Evolutionary conservation across 1,140 invertebrate species (phyloP), one percentile per base, ranked within the genome.

Genomic region (Lamellibrachia luymesi): DNA sequence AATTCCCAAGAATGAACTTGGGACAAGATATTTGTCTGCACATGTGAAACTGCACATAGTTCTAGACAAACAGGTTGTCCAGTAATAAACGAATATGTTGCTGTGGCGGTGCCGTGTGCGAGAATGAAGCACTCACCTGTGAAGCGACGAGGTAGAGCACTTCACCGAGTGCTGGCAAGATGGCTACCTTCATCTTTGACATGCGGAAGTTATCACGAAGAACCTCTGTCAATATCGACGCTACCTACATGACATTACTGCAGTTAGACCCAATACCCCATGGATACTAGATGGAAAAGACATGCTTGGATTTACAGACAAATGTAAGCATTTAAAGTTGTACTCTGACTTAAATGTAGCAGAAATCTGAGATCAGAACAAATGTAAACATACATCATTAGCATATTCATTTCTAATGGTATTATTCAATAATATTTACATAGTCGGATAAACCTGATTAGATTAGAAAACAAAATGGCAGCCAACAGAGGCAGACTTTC

Each of bases 161-260:
- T 94, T 96, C 96, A 17, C 96, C 96, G 0, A 96, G 93, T 13
- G 96, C 95, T 50, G 96, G 95, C 56, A 96, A 94, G 10, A 96
- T 91, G 52, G 95, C 95, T 89, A 95, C 95, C 92, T 96, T 96
- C 64, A 96, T 92, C 93, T 95, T 95, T 27, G 92, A 93, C 90
- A 96, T 96, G 91, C 95, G 95, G 50, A 95, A 94, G 94, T 96
- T 96, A 92, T 96, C 95, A 92, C 96, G 93, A 25, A 96, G 93
- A n/a, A 96, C 94, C 92, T 96, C 96, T 93, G 95, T 95, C 38
- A 96, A 93, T 6, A 94, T 94, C 10, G 94, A 95, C 91, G 95
- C 92, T n/a, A 95, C 92, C 96, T 80, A 22, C 64, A 80, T 0
- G 2, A 80, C 17, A 80, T 80, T 80, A 80, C 2, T 80, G 64